phyloP scores from a whole-genome alignment of 2,888 invertebrate genomes.

The Malachius bipustulatus region DNA sequence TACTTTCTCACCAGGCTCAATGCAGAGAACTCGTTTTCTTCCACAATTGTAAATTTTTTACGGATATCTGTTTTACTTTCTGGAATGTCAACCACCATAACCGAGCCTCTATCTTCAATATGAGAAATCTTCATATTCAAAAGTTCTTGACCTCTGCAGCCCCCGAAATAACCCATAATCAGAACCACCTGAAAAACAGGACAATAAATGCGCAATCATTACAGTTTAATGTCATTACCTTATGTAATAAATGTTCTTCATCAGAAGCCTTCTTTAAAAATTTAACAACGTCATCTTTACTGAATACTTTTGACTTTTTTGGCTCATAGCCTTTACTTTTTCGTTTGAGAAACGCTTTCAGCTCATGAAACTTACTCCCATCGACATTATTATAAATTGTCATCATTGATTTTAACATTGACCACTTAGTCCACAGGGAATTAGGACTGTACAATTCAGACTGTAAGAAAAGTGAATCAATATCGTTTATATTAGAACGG shows the following conservation, averaged over 20 bases:
- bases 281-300: conserved; percentile 5
- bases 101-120: too few relatives aligned
- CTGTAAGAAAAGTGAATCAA: too few relatives aligned
- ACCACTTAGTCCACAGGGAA: too few relatives aligned
- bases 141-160: conserved; percentile 5
- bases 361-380: too few relatives aligned
- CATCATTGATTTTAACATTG: too few relatives aligned
- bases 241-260: conserved; percentile 5
- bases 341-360: conserved; percentile 6
- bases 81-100: conserved; percentile 7
- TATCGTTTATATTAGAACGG: too few relatives aligned
- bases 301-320: conserved; percentile 3
- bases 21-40: conserved; percentile 6
- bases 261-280: conserved; percentile 5
- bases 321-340: conserved; percentile 5
- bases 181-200: too few relatives aligned
- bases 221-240: conserved; percentile 5
- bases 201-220: too few relatives aligned
- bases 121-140: conserved; percentile 4
- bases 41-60: conserved; percentile 4
- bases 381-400: too few relatives aligned
- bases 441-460: too few relatives aligned
- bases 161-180: too few relatives aligned
- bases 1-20: not conserved
- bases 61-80: conserved; percentile 8